These are phyloP conservation scores for Rachycentron canadum DNA, from an alignment of 2,797 vertebrate genomes.

Conservation along the genomic window DNA sequence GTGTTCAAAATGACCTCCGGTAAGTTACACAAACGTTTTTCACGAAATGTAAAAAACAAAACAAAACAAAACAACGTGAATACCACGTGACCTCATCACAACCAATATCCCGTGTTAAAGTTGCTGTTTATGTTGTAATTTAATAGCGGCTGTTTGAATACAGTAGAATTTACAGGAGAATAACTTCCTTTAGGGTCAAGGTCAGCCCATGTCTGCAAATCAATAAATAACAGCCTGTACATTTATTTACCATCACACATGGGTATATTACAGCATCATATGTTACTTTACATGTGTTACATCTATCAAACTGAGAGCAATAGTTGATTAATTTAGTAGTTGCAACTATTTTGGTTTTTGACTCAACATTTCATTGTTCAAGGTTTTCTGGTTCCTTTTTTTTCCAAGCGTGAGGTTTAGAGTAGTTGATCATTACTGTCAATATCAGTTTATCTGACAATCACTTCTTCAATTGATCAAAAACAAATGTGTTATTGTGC, in stretches of 20 bases:
- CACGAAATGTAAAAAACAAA: not conserved
- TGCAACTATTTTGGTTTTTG: not conserved
- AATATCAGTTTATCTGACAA: no score
- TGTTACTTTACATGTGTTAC: no score
- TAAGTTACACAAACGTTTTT: slow-evolving; percentile 54
- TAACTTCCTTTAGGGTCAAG: not conserved
- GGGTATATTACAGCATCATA: not conserved
- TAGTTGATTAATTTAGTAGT: not conserved
- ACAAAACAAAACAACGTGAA: no score
- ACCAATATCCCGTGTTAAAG: not conserved
- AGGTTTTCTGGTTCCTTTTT: not conserved
- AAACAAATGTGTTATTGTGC: no score
- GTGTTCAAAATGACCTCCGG: slow-evolving; percentile 68
- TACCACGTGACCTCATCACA: not conserved
- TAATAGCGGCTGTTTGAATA: not conserved
- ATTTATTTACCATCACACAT: not conserved
- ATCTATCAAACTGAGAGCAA: not conserved
- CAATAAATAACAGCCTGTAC: not conserved
- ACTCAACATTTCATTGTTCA: not conserved
- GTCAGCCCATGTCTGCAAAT: not conserved
- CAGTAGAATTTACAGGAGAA: not conserved
- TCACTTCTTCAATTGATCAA: no score
- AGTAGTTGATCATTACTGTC: no score
- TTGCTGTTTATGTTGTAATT: not conserved
- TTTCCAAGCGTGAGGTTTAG: no score